Base-by-base conservation (phyloP, 1,140 invertebrate genomes). In the Trichonephila clavipes region DNA sequence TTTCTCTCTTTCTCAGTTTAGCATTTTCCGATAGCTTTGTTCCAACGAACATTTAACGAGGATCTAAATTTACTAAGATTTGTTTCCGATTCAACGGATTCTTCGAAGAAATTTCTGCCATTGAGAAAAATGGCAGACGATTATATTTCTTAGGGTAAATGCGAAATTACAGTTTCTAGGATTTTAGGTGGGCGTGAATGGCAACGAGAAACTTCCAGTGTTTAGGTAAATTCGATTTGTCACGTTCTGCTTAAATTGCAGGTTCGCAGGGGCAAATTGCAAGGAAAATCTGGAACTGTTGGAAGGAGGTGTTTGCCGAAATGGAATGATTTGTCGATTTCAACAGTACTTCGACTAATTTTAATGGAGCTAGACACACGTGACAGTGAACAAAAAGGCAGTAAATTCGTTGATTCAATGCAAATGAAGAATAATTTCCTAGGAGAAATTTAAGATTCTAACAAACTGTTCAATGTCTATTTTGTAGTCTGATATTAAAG, bases 151-250 rank as follows among this genome's bases (percentile, higher is more conserved):
- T 77, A 77, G 72, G 72, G 24, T 77, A 77, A 77, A 77, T 77
- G 72, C 28, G 34, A 77, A 77, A 77, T 77, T 77, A 77, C 72
- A 77, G 66, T 69, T 69, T 69, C 66, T 69, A 24, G 5, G 72
- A 77, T 24, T 77, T 77, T 77, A 40, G 72, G 72, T 77, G 72
- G 72, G 72, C 72, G 72, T 40, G 72, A 77, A 77, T 77, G 72
- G 72, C 72, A 77, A 77, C 28, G 72, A 18, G 28, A 77, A 77
- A 40, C 72, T 77, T 77, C 72, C 34, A 77, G 72, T 77, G 72
- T 77, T 77, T 77, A 77, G 72, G 72, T 77, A 77, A 77, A 77
- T 77, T 77, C 72, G 72, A 77, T 77, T 77, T 77, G 72, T 77
- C 72, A 77, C 72, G 72, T 77, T 77, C 72, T 77, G 72, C 34